Percentiles rank a stretch among this genome's conserved stretches.
phyloP scores from a whole-genome alignment of 2,113 vertebrate genomes.

The Phainopepla nitens region DNA sequence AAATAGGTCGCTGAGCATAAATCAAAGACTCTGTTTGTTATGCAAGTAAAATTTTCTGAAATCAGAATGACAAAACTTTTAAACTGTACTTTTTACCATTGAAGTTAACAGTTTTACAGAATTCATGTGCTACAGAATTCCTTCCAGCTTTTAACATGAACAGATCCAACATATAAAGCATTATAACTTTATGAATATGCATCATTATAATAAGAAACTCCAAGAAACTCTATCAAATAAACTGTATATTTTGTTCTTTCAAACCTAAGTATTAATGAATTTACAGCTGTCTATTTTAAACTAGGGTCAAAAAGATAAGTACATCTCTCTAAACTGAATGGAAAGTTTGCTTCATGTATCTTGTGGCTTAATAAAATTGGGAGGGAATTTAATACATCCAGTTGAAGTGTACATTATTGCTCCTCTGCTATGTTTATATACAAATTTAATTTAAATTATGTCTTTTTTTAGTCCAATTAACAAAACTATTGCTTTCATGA shows the following conservation, averaged over 20 bases:
- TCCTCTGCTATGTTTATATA: background rate
- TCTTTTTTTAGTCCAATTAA: constrained; percentile 7
- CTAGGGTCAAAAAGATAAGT: background rate
- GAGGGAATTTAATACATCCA: background rate
- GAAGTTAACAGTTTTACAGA: background rate
- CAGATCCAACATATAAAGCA: background rate
- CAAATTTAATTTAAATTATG: background rate
- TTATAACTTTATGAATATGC: background rate
- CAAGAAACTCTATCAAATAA: background rate
- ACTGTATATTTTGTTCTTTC: background rate
- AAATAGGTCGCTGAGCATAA: background rate
- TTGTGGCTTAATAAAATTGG: background rate
- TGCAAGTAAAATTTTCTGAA: background rate
- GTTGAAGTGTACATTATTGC: background rate
- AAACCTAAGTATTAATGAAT: background rate
- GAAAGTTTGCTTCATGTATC: background rate
- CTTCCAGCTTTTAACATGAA: background rate
- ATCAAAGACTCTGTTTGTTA: background rate
- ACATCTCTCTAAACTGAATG: background rate
- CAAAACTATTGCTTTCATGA: background rate
- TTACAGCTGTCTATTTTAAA: constrained; percentile 1
- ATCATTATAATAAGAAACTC: background rate
- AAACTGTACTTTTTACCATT: background rate
- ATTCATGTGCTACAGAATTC: background rate
- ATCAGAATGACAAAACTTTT: background rate